Conservation (phyloP, 2,888 invertebrate genomes). For the Chloromyia formosa region DNA sequence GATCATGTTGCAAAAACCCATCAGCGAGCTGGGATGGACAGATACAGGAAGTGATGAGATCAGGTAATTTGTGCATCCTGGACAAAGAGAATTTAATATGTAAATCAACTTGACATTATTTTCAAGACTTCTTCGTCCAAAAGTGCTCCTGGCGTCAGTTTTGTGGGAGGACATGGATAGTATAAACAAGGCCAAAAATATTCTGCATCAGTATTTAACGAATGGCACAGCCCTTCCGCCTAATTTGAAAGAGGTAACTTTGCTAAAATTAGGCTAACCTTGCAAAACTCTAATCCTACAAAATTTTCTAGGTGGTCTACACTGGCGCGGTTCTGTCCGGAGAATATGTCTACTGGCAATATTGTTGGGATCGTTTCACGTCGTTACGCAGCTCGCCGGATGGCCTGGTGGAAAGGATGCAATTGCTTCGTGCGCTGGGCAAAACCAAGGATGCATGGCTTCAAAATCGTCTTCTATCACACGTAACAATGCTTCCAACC, state of each 20-base stretch:
- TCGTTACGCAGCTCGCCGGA: slow-evolving; percentile 60
- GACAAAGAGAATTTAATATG: no score
- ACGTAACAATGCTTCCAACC: slow-evolving; percentile 63
- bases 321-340: slow-evolving; percentile 64
- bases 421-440: slow-evolving; percentile 61
- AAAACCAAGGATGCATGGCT: slow-evolving; percentile 65
- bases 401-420: slow-evolving; percentile 63
- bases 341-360: slow-evolving; percentile 64
- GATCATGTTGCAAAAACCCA: slow-evolving; percentile 60
- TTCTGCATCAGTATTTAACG: slow-evolving; percentile 61
- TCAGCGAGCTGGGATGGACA: slow-evolving; percentile 60
- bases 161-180: slow-evolving; percentile 63
- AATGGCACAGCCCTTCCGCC: slow-evolving; percentile 61
- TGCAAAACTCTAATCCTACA: slow-evolving; percentile 5
- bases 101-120: no score
- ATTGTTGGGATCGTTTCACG: slow-evolving; percentile 63
- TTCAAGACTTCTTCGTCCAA: slow-evolving; percentile 61
- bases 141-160: slow-evolving; percentile 61
- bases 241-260: slow-evolving; percentile 62
- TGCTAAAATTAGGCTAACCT: not conserved
- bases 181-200: slow-evolving; percentile 60
- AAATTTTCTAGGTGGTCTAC: slow-evolving; percentile 59
- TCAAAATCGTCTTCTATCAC: slow-evolving; percentile 64
- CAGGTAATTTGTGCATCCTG: slow-evolving; percentile 56
- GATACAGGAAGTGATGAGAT: slow-evolving; percentile 61